Conservation (phyloP, 2,888 invertebrate genomes). For the Erebia aethiops region DNA sequence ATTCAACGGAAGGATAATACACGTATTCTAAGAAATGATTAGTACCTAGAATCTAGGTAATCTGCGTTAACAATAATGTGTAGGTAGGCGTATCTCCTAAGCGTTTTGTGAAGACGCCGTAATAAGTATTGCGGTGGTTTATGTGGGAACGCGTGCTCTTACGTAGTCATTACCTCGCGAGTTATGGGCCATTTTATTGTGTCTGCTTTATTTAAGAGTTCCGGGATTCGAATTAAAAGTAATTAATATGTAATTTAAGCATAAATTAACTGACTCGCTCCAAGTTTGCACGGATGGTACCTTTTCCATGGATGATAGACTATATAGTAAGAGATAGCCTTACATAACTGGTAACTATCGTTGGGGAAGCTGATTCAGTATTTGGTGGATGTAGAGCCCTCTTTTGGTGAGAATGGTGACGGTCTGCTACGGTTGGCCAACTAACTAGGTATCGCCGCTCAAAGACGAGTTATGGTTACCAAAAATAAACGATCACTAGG, state of each 20-base stretch:
- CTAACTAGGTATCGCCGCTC: too few species aligned
- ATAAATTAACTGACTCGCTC: background rate
- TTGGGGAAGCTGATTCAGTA: too few species aligned
- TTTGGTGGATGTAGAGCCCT: too few species aligned
- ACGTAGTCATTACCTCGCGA: constrained; percentile 11
- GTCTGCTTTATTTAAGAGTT: constrained; percentile 3
- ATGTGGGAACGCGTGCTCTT: constrained; percentile 17
- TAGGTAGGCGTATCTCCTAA: constrained; percentile 32
- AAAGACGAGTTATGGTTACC: too few species aligned
- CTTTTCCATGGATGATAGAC: too few species aligned
- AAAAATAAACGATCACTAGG: too few species aligned
- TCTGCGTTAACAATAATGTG: constrained; percentile 28
- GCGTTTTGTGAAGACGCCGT: constrained; percentile 23
- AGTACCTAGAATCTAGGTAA: constrained; percentile 22
- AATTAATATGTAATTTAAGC: background rate
- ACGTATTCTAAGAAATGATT: constrained; percentile 28
- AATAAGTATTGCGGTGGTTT: constrained; percentile 19
- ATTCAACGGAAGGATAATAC: constrained; percentile 27
- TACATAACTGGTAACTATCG: too few species aligned
- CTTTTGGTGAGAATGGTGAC: too few species aligned
- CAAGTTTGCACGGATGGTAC: too few species aligned
- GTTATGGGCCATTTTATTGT: constrained; percentile 16
- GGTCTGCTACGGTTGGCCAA: too few species aligned
- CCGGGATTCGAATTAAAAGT: constrained; percentile 10
- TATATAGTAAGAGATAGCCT: too few species aligned